Evolutionary conservation across 2,113 vertebrate species (phyloP).

Genomic region (Bubo scandiacus): DNA sequence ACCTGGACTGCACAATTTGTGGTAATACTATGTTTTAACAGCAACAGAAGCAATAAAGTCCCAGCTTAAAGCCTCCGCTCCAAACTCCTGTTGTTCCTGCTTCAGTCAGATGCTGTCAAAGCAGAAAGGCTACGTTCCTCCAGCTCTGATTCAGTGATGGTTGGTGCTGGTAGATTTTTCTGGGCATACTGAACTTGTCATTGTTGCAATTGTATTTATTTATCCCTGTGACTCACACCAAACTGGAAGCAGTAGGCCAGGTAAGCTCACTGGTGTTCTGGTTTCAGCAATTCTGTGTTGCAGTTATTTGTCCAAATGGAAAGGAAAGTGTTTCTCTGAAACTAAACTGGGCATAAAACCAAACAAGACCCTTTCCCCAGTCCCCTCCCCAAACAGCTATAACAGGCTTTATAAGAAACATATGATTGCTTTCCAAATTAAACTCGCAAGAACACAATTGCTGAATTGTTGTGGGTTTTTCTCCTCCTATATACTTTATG

Average conservation of each 20-base stretch:
- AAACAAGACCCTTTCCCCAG: conserved; percentile 10
- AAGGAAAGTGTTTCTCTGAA: conserved; percentile 77
- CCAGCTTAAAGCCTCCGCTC: not conserved
- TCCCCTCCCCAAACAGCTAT: conserved; percentile 49
- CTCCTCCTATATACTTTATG: conserved; percentile 10
- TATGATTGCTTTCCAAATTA: conserved; percentile 76
- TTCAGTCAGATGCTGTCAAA: not conserved
- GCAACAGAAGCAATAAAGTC: not conserved
- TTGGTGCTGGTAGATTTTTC: conserved; percentile 77
- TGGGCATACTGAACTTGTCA: conserved; percentile 69
- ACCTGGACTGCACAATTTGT: not conserved
- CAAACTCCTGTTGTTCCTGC: not conserved
- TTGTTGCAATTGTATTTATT: conserved; percentile 72
- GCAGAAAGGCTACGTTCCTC: not conserved
- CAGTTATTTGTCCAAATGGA: conserved; percentile 80
- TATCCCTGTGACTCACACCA: conserved; percentile 74
- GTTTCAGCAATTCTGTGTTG: conserved; percentile 73
- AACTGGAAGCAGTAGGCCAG: conserved; percentile 81
- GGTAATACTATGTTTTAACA: conserved; percentile 9
- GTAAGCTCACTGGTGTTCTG: conserved; percentile 75
- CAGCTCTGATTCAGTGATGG: conserved; percentile 55
- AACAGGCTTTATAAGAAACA: conserved; percentile 84
- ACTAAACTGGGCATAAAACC: not conserved
- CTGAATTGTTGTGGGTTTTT: conserved; percentile 30
- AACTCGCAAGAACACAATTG: conserved; percentile 66